A percentile compares a stretch with the other conserved stretches of the same genome.
These are phyloP conservation scores for Orthosia cruda DNA, from an alignment of 2,888 invertebrate genomes.

Conservation along the genomic window DNA sequence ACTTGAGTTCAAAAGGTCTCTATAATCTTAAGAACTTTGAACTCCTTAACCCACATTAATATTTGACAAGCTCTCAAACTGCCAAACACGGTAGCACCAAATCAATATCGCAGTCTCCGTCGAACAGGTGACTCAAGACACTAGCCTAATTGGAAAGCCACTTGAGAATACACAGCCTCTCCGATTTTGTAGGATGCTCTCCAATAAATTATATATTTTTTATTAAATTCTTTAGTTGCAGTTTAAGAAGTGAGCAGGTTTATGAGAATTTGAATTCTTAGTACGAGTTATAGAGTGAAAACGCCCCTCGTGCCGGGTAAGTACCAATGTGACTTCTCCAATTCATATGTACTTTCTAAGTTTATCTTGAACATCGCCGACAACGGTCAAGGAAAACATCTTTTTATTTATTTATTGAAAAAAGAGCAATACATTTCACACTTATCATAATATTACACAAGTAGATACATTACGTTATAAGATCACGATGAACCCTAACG, in stretches of 20 bases:
- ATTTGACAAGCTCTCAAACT: slow-evolving; percentile 35
- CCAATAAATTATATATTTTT: slow-evolving; percentile 50
- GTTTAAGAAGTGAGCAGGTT: not conserved
- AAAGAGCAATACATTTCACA: too few species aligned
- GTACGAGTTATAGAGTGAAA: too few species aligned
- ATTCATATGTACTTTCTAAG: too few species aligned
- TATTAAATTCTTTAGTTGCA: not conserved
- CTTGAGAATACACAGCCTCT: slow-evolving; percentile 58
- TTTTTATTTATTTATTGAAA: too few species aligned
- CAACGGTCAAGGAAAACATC: too few species aligned
- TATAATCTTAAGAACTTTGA: not conserved
- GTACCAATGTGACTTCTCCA: too few species aligned
- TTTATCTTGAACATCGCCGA: too few species aligned
- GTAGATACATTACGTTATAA: too few species aligned
- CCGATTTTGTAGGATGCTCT: slow-evolving; percentile 59
- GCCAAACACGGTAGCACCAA: slow-evolving; percentile 15
- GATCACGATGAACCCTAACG: too few species aligned
- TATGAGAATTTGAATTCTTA: too few species aligned
- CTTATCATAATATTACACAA: too few species aligned
- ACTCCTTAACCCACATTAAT: slow-evolving; percentile 39
- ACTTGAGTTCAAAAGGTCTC: not conserved
- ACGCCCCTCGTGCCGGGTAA: too few species aligned
- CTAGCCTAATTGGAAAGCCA: slow-evolving; percentile 64
- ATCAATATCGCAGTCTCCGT: slow-evolving; percentile 50
- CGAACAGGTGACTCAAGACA: slow-evolving; percentile 58